Evolutionary conservation across 2,113 vertebrate species (phyloP), one percentile per base, ranked within the genome.

Genomic region (Hippotragus niger): DNA sequence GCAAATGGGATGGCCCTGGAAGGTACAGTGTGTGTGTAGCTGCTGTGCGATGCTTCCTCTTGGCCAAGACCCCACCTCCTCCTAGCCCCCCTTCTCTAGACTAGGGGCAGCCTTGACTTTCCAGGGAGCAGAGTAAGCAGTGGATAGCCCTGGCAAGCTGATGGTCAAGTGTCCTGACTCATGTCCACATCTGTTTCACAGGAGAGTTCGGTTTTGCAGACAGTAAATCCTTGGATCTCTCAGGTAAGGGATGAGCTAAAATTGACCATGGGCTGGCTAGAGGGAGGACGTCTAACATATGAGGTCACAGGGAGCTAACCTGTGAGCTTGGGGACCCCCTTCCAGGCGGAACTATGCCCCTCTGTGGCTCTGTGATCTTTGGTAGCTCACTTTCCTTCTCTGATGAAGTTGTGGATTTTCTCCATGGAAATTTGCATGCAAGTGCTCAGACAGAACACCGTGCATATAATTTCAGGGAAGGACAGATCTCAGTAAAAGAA

Each of bases 161-260:
- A 16, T 3, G 15, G 29, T 23, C 1, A 0, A 4, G 33, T 2
- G 29, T 52, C 62, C 52, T 82, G 81, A 98, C 45, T 60, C 16
- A 17, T 27, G 43, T 23, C 53, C 33, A 2, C 2, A 33, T 98
- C 91, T 96, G 83, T 98, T 98, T 98, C 97, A 43, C 86, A 99
- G 98, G 98, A 80, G 98, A 99, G 89, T 97, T 98, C 52, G 98
- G 98, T 95, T 98, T 98, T 12, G 86, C 97, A 58, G 98, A 98
- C 94, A 98, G 96, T 94, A 97, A 96, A 90, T 98, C 98, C 52
- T 98, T 98, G 86, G 95, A 98, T 94, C 98, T 98, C 55, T 87
- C 99, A 97, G 98, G 99, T 99, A 98, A 99, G 98, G 5, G 81
- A n/a, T 7, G 17, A 40, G 15, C 62, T 33, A 67, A 64, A 40